Evolutionary conservation across 1,140 invertebrate genomes (phyloP), one percentile per base, ranked within the genome.

Genomic region (Drosophila punjabiensis): DNA sequence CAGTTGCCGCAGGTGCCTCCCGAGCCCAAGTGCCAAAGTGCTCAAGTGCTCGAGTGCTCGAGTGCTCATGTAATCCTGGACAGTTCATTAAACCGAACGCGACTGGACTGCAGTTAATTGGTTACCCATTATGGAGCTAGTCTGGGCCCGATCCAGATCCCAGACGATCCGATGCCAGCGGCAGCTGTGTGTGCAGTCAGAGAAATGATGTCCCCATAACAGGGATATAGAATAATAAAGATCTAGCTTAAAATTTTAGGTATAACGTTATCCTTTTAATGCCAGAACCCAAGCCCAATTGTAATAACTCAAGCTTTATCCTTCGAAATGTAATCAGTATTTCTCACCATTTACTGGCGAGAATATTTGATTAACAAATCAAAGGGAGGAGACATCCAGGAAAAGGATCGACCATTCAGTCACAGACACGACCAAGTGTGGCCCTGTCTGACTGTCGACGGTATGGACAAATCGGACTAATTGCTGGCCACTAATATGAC

Each of bases 401-500:
- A 20, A n/a, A 39, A n/a, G 45, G 61, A 75, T 53, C 45, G 58
- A 20, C n/a, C 4, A n/a, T n/a, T n/a, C n/a, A n/a, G 18, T 45
- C 39, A 7, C 2, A 5, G 28, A 48, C 30, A 33, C 48, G 43
- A 58, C 61, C 78, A 81, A 81, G 68, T 80, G 62, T 80, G 77
- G 80, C 47, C 52, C 37, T 18, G 58, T 14, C 33, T 24, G 3
- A 2, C 24, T 24, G n/a, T n/a, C n/a, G 18, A 28, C 1, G 43
- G 5, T 13, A 13, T 37, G 13, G 60, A 81, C 80, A 71, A 88
- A 67, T 76, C 78, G 81, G 79, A 90, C 87, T 90, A 90, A 90
- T 90, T 90, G 86, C 82, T 60, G 65, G 71, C 61, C 66, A 91
- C 87, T 91, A 90, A 90, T 90, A 90, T 88, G 89, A 92, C 80